Percentiles rank a stretch among this genome's conserved stretches.
Evolutionary conservation across 2,113 vertebrate genomes (phyloP).

Genomic region (Sminthopsis crassicaudata): DNA sequence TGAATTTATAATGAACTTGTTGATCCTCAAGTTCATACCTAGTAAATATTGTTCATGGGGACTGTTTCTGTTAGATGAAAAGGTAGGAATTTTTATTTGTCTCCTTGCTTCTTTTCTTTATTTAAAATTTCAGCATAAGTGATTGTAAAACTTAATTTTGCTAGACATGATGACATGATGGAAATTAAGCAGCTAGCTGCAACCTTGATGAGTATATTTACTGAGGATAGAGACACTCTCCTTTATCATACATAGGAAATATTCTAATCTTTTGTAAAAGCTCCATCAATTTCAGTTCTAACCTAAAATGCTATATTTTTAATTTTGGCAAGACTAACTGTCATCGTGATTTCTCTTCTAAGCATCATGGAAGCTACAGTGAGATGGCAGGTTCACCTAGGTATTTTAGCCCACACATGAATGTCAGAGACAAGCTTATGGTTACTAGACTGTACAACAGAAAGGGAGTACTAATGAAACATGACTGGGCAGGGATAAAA

Average conservation of each 20-base stretch:
- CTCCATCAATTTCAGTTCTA: not conserved
- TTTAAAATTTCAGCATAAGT: not conserved
- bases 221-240: not conserved
- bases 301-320: not conserved
- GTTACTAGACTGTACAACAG: slow-evolving; percentile 21
- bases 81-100: not conserved
- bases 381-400: not conserved
- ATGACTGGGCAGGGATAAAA: not conserved
- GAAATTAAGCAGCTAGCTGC: not conserved
- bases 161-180: not conserved
- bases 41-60: not conserved
- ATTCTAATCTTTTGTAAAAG: not conserved
- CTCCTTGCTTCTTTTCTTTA: not conserved
- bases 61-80: not conserved
- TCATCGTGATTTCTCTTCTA: not conserved
- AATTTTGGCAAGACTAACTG: not conserved
- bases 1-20: not conserved
- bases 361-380: not conserved
- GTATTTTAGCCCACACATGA: slow-evolving; percentile 9
- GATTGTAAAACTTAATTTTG: not conserved
- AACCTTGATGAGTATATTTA: not conserved
- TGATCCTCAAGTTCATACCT: not conserved
- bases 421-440: not conserved
- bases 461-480: not conserved
- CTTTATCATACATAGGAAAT: not conserved